These are phyloP conservation scores for Arnoldichthys spilopterus DNA, from an alignment of 2,797 vertebrate genomes.

Conservation along the genomic window DNA sequence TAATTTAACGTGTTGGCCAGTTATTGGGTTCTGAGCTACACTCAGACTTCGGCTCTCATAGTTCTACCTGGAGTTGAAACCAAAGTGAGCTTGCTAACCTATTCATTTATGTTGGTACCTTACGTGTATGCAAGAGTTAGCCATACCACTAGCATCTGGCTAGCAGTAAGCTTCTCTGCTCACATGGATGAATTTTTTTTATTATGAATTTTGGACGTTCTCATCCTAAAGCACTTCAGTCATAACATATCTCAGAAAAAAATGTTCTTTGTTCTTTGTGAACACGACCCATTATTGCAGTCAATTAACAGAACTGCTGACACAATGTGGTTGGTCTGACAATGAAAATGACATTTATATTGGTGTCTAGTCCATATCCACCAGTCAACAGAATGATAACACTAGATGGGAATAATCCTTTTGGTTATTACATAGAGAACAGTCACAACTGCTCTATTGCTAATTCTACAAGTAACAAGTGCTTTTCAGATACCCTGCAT, in stretches of 20 bases:
- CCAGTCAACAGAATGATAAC: not conserved
- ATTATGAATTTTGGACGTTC: not conserved
- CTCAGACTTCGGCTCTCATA: not conserved
- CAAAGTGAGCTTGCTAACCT: constrained; percentile 2
- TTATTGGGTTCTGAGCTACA: not conserved
- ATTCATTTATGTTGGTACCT: not conserved
- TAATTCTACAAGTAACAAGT: not conserved
- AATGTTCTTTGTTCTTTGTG: not conserved
- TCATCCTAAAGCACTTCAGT: not conserved
- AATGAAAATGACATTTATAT: not conserved
- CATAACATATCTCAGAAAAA: not conserved
- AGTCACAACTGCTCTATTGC: not conserved
- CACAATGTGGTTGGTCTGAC: not conserved
- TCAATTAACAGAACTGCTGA: not conserved
- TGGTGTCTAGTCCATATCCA: not conserved
- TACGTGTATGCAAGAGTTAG: not conserved
- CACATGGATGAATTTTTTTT: not conserved
- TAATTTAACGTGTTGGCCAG: no score
- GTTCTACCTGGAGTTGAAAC: not conserved
- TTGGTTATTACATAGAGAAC: not conserved
- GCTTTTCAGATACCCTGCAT: no score
- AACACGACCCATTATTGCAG: not conserved
- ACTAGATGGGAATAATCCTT: not conserved
- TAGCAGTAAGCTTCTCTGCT: not conserved
- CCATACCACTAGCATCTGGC: not conserved